phyloP scores from a whole-genome alignment of 2,888 invertebrate species.

The Pristionchus japonicus region DNA sequence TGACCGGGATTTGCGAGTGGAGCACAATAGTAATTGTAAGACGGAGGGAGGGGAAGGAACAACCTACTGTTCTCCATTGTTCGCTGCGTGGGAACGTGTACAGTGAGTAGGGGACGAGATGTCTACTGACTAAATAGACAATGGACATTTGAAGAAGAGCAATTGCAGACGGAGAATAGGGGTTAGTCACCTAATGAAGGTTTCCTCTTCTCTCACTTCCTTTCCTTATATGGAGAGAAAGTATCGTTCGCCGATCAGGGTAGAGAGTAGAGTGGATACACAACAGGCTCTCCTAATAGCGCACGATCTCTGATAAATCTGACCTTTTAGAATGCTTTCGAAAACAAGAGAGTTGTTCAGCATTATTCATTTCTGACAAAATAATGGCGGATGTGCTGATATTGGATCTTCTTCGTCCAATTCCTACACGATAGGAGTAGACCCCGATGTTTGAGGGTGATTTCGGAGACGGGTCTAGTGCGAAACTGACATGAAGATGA shows the following conservation, averaged over 20 bases:
- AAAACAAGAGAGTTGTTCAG: too few species aligned
- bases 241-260: background rate
- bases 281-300: too few species aligned
- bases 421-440: background rate
- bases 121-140: background rate
- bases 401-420: background rate
- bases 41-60: background rate
- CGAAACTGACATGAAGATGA: background rate
- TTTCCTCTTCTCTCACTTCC: background rate
- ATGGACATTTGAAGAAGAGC: background rate
- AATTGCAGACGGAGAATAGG: background rate
- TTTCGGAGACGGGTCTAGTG: background rate
- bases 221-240: background rate
- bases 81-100: constrained; percentile 1
- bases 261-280: too few species aligned
- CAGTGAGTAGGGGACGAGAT: background rate
- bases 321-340: too few species aligned
- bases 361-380: too few species aligned
- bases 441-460: constrained; percentile 10
- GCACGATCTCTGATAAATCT: too few species aligned
- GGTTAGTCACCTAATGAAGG: constrained; percentile 34
- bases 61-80: background rate
- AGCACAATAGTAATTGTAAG: constrained; percentile 27
- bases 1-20: constrained; percentile 25
- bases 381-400: background rate